Percentiles rank a stretch among this genome's conserved stretches.
Conservation (phyloP, 2,113 vertebrate genomes). For the Erpornis zantholeuca region DNA sequence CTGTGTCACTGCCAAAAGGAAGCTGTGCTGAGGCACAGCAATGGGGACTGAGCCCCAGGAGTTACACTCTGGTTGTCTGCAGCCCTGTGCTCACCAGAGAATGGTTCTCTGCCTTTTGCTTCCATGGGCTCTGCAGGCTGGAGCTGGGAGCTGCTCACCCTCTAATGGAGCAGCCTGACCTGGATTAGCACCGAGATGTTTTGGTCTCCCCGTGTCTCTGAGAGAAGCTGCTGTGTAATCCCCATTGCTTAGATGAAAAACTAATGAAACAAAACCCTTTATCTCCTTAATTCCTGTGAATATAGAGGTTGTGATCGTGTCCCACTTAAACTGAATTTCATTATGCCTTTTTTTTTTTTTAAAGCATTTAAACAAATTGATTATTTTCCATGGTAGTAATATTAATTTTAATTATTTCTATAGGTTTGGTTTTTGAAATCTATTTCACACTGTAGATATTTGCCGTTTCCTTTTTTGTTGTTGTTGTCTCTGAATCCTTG, state of each 20-base stretch:
- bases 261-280: slow-evolving; percentile 54
- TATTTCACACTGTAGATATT: not conserved
- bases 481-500: not conserved
- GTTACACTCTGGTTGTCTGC: not conserved
- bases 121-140: rapidly evolving
- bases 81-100: not conserved
- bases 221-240: slow-evolving; percentile 56
- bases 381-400: not conserved
- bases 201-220: not conserved
- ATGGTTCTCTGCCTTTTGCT: not conserved
- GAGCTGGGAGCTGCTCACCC: not conserved
- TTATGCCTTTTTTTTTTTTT: not conserved
- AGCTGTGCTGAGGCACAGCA: not conserved
- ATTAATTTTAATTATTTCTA: not conserved
- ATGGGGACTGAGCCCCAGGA: not conserved
- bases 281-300: slow-evolving; percentile 45
- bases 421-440: not conserved
- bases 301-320: not conserved
- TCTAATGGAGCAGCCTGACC: not conserved
- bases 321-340: not conserved
- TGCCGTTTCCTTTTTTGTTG: not conserved
- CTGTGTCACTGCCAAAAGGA: not conserved
- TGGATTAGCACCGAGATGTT: not conserved
- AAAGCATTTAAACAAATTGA: not conserved
- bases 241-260: slow-evolving; percentile 45